Conservation (phyloP, 2,797 vertebrate species). For the Apodemus agrarius region DNA sequence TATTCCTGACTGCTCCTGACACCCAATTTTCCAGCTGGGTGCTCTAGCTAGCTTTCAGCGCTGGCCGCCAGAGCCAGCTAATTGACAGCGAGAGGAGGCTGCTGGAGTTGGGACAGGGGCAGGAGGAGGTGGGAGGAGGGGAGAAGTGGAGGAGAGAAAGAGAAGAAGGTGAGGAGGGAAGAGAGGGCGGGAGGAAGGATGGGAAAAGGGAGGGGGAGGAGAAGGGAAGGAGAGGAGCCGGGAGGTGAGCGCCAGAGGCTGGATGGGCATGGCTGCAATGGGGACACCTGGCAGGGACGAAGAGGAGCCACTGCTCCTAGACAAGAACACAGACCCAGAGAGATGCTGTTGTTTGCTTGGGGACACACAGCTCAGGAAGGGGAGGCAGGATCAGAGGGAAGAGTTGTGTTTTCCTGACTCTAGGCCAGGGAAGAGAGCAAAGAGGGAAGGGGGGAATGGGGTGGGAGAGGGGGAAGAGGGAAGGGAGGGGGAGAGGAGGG, state of each 20-base stretch:
- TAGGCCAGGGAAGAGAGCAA: not conserved
- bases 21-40: slow-evolving; percentile 88
- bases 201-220: not conserved
- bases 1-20: slow-evolving; percentile 85
- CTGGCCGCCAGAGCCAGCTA: slow-evolving; percentile 75
- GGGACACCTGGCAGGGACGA: not conserved
- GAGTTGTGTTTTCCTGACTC: not conserved
- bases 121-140: not conserved
- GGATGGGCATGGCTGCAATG: accelerated
- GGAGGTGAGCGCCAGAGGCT: not conserved
- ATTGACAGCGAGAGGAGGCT: slow-evolving; percentile 71
- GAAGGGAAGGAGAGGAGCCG: accelerated
- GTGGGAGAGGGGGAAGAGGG: no score
- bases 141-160: not conserved
- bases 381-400: no score
- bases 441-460: not conserved
- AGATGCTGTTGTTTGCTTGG: not conserved
- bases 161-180: slow-evolving; percentile 3
- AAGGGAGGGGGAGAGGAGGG: no score
- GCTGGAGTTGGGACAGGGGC: not conserved
- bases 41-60: slow-evolving; percentile 83
- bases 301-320: not conserved
- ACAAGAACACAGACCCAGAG: not conserved
- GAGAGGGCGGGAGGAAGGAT: not conserved
- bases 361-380: not conserved